Evolutionary conservation across 2,113 vertebrate genomes (phyloP).

Genomic region (Pseudopodoces humilis): DNA sequence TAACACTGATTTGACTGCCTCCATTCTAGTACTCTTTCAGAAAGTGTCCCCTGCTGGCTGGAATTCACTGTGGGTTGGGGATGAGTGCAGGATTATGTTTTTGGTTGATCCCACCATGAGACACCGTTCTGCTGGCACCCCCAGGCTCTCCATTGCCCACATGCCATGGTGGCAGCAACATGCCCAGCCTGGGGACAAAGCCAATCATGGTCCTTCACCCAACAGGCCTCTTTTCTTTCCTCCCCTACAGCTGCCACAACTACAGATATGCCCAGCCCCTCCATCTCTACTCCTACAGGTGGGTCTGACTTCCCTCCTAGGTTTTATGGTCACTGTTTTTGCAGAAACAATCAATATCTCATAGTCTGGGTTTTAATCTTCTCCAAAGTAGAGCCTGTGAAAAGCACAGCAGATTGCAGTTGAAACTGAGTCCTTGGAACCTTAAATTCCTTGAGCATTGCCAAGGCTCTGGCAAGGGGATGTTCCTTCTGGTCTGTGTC

Average conservation of each 20-base stretch:
- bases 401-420: too few relatives aligned
- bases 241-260: fast-evolving
- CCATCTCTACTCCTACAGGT: fast-evolving
- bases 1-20: background rate
- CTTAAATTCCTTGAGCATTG: background rate
- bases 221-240: background rate
- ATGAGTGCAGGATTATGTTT: fast-evolving
- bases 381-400: fast-evolving
- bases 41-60: too few relatives aligned
- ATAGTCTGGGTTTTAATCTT: fast-evolving
- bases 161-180: too few relatives aligned
- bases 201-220: fast-evolving
- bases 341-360: fast-evolving
- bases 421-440: fast-evolving
- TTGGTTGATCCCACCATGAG: fast-evolving
- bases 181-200: too few relatives aligned
- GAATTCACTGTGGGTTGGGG: fast-evolving
- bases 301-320: too few relatives aligned
- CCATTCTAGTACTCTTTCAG: fast-evolving
- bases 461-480: fast-evolving
- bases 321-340: background rate
- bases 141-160: fast-evolving
- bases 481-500: background rate
- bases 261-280: fast-evolving
- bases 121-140: fast-evolving